These are phyloP conservation scores for Ciconia maguari DNA, from an alignment of 2,113 vertebrate species.

Conservation along the genomic window DNA sequence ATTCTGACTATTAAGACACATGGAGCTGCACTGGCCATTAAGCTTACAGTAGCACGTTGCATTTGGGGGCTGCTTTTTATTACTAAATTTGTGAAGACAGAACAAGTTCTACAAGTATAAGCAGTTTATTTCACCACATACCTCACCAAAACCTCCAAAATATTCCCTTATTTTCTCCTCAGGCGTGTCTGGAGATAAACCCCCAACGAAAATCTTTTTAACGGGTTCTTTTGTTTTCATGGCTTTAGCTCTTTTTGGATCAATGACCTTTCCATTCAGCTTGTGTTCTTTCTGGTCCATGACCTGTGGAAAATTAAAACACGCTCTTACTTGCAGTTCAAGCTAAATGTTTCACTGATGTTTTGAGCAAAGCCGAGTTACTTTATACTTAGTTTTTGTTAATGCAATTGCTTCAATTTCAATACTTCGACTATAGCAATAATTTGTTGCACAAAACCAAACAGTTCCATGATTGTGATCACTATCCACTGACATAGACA, in stretches of 20 bases:
- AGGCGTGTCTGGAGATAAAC: conserved; percentile 96
- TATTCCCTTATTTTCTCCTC: conserved; percentile 98
- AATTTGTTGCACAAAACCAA: background rate
- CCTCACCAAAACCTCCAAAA: conserved; percentile 95
- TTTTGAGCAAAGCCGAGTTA: background rate
- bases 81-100: background rate
- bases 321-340: background rate
- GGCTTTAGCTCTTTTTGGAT: conserved; percentile 98
- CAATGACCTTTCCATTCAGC: conserved; percentile 97
- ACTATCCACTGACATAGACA: background rate
- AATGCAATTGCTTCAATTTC: background rate
- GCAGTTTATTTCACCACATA: conserved; percentile 56
- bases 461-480: background rate
- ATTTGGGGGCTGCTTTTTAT: background rate
- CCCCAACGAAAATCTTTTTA: conserved; percentile 99
- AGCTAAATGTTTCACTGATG: background rate
- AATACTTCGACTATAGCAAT: background rate
- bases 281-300: conserved; percentile 97
- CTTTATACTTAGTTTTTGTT: background rate
- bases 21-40: background rate
- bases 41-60: background rate
- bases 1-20: background rate
- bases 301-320: conserved; percentile 79
- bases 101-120: background rate
- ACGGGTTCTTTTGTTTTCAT: conserved; percentile 99